Evolutionary conservation across 2,113 vertebrate genomes (phyloP), one percentile per base, ranked within the genome.

Genomic region (Pangasianodon hypophthalmus): DNA sequence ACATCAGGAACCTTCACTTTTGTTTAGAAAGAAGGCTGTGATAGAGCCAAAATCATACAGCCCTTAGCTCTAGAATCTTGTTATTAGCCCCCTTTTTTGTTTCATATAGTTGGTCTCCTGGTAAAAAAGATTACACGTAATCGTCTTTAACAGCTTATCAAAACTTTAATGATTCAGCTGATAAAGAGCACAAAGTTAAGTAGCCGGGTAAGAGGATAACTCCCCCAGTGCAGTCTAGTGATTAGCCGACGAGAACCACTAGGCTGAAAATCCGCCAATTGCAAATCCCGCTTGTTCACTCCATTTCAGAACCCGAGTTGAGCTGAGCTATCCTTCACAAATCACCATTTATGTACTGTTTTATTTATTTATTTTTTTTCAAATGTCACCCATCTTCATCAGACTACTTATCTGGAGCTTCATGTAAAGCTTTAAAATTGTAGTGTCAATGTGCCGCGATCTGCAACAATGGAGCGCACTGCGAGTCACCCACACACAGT

Each of bases 161-260:
- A 96, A 96, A 96, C 96, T 96, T 96, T 95, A 96, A 96, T 96
- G 96, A 96, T 96, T 96, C 95, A 92, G 19, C 92, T 94, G 96
- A 96, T 96, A 96, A 96, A 96, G 95, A 96, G 95, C 95, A 96
- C 94, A 96, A 96, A 96, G 95, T 96, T 96, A 96, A 96, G 95
- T 95, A 95, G 95, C 95, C 95, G 94, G 95, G 94, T 96, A 96
- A 96, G 96, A 96, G 95, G 96, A 96, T 96, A 96, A 96, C 95
- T 95, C 94, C 94, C 95, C 94, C 94, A 95, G 95, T 95, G 95
- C 95, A 95, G 96, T 95, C 93, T 93, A 96, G 96, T 96, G 96
- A 96, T 96, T 96, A 96, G 95, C 94, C 95, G 94, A 95, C 95
- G 95, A 95, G 95, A 96, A 95, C 94, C 94, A 95, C 94, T 93